Evolutionary conservation across 2,888 invertebrate genomes (phyloP), one percentile per base, ranked within the genome.

Genomic region (Microplitis deprimator): DNA sequence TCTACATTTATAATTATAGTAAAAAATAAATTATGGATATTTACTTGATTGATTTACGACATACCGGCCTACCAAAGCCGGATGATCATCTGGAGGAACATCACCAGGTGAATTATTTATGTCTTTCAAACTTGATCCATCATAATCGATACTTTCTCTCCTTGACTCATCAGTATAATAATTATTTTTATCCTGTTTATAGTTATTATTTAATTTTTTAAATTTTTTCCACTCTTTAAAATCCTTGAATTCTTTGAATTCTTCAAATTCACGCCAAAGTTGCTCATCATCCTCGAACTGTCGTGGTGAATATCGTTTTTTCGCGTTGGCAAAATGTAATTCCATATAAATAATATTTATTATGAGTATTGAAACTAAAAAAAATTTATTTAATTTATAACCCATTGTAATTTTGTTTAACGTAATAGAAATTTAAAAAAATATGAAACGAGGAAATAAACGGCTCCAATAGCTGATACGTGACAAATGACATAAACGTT

Each of bases 61-160:
- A 84, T 93, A 95, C 91, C 95, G 91, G 7, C 94, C 95, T 93
- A 94, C 94, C 76, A 92, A 90, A 6, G 94, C 93, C 16, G 92
- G 88, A 82, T 94, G 90, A 41, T 91, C 91, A 78, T 92, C 92
- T 70, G 93, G 92, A 5, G 94, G 94, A 6, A 88, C 90, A 6
- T 76, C 38, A 64, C 20, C 13, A 13, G 62, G 10, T 39, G 17
- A 72, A 65, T 64, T 5, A 10, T 41, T 5, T 5, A 39, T n/a
- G 16, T 39, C 20, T 3, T 65, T 13, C 13, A 6, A 41, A 65
- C 16, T 16, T 62, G 50, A 60, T 4, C 6, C 38, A 72, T 40
- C 59, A 62, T n/a, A 40, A 64, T 59, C 69, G 41, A 13, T 13
- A 50, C 13, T 50, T 50, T 50, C 50, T 50, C 50, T 50, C 13